Evolutionary conservation across 2,888 invertebrate genomes (phyloP).

Genomic region (Caenorhabditis angaria): DNA sequence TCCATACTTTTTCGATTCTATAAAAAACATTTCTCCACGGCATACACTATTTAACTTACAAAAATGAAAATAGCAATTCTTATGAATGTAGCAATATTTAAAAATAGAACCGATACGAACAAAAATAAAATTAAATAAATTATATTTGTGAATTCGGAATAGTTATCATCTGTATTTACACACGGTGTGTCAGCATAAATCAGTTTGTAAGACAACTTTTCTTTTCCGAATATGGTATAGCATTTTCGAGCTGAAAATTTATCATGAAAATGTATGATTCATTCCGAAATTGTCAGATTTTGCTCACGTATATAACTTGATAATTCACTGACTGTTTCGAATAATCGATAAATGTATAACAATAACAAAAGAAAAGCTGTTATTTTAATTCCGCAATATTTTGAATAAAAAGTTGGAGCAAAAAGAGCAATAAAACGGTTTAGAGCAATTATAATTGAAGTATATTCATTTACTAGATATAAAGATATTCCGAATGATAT

Average conservation of each 20-base stretch:
- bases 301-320: not conserved
- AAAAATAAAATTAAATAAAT: not conserved
- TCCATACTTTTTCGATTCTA: not conserved
- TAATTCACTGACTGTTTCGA: not conserved
- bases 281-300: not conserved
- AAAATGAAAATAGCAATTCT: slow-evolving; percentile 1
- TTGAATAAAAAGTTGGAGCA: not conserved
- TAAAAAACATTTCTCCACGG: not conserved
- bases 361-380: not conserved
- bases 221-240: not conserved
- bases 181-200: not conserved
- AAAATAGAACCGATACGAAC: slow-evolving; percentile 1
- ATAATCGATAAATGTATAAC: not conserved
- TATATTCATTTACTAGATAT: not conserved
- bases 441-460: not conserved
- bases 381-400: not conserved
- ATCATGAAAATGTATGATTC: too few species aligned
- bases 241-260: not conserved
- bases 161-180: too few species aligned
- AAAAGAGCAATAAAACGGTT: not conserved
- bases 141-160: not conserved
- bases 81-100: slow-evolving; percentile 18
- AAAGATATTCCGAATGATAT: not conserved
- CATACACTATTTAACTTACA: not conserved
- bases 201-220: not conserved